These are phyloP conservation scores for Odontamblyopus rebecca DNA, from an alignment of 2,797 vertebrate genomes.

Conservation along the genomic window DNA sequence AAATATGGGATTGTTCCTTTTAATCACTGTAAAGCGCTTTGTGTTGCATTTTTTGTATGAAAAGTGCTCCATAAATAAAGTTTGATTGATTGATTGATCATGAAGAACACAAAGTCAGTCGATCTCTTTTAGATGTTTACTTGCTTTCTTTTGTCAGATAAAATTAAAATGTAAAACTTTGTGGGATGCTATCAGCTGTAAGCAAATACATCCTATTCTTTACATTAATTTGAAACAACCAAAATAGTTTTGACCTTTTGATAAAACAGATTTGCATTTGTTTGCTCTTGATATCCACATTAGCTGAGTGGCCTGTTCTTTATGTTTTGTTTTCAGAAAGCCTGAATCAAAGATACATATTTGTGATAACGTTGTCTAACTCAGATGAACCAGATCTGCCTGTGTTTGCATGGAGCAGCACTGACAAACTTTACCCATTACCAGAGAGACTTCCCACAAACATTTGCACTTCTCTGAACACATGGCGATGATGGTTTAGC, in stretches of 20 bases:
- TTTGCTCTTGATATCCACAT: background rate
- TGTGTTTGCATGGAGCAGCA: slow-evolving; percentile 3
- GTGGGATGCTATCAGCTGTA: background rate
- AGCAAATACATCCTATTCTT: background rate
- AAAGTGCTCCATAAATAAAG: too few species aligned
- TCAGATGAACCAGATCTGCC: background rate
- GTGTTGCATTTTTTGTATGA: too few species aligned
- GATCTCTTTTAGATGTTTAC: background rate
- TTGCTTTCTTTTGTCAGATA: background rate
- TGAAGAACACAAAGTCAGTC: too few species aligned
- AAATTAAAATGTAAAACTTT: background rate
- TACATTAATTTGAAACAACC: background rate
- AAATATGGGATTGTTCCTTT: too few species aligned
- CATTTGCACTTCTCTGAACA: slow-evolving; percentile 2
- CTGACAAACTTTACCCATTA: slow-evolving; percentile 5
- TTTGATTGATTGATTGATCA: too few species aligned
- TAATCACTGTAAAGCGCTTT: too few species aligned
- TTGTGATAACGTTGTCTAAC: background rate
- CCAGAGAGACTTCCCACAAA: background rate
- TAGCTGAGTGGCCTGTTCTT: background rate
- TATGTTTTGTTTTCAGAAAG: background rate
- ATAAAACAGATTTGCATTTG: background rate
- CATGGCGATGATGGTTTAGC: background rate
- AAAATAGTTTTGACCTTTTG: background rate
- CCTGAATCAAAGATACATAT: slow-evolving; percentile 5